phyloP scores from a whole-genome alignment of 2,888 invertebrate genomes.

The Petrolisthes cinctipes region DNA sequence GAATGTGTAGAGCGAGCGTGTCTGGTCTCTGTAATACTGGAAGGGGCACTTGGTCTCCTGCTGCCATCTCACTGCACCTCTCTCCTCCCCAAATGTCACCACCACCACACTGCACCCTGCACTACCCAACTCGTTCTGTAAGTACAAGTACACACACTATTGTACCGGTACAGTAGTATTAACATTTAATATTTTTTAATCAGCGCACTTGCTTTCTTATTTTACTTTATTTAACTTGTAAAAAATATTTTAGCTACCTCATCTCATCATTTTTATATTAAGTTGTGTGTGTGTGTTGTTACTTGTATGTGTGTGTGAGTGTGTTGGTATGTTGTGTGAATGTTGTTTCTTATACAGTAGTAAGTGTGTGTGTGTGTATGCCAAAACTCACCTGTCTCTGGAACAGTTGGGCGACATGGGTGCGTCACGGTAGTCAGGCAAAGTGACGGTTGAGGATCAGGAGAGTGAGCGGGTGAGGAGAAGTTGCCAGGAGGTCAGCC shows the following conservation, averaged over 20 bases:
- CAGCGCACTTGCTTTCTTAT: neutral
- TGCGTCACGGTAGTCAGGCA: conserved; percentile 68
- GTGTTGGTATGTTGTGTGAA: too few species aligned
- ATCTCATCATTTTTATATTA: too few species aligned
- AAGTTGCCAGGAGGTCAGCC: neutral
- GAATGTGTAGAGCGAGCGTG: conserved; percentile 65
- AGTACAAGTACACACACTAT: conserved; percentile 13
- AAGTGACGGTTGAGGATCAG: conserved; percentile 67
- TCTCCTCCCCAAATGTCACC: conserved; percentile 66
- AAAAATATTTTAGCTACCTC: too few species aligned
- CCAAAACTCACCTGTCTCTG: conserved; percentile 61
- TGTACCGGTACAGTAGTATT: neutral
- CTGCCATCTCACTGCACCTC: conserved; percentile 67
- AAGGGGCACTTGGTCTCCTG: conserved; percentile 66
- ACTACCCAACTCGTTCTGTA: conserved; percentile 53
- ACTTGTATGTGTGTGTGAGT: too few species aligned
- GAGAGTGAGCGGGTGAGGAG: conserved; percentile 42
- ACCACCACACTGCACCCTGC: conserved; percentile 66
- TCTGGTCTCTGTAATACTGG: conserved; percentile 66
- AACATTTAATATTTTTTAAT: neutral
- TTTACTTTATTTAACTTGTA: too few species aligned
- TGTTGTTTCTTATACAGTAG: too few species aligned
- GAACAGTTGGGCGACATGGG: conserved; percentile 66
- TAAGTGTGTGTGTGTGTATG: too few species aligned
- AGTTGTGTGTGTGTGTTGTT: too few species aligned